phyloP scores from a whole-genome alignment of 2,113 vertebrate genomes.

The Cairina moschata region DNA sequence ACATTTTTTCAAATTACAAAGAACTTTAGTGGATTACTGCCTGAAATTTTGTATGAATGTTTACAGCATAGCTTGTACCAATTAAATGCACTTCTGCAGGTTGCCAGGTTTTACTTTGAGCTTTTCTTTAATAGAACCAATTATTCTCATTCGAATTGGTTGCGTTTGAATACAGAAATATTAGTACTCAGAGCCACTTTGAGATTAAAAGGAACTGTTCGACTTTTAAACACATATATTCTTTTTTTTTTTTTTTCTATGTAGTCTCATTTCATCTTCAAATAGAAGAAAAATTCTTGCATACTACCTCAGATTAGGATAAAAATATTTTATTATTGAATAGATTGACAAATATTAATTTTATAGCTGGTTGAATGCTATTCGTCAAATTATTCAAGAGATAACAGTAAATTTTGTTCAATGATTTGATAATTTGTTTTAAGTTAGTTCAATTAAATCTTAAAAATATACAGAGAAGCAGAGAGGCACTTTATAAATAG shows the following conservation, averaged over 20 bases:
- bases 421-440: background rate
- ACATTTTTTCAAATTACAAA: background rate
- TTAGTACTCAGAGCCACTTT: background rate
- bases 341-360: conserved; percentile 1
- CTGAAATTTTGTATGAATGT: background rate
- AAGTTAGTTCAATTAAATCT: background rate
- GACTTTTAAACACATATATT: background rate
- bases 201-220: background rate
- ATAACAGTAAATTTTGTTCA: background rate
- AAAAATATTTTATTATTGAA: background rate
- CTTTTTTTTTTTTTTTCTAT: background rate
- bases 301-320: background rate
- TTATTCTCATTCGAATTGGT: background rate
- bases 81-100: background rate
- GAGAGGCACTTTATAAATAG: background rate
- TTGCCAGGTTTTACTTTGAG: background rate
- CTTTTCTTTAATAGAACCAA: background rate
- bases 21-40: background rate
- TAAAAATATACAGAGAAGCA: background rate
- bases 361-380: background rate
- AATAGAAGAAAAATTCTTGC: background rate
- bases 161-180: background rate
- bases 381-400: background rate
- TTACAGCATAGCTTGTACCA: background rate
- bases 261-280: background rate